These are phyloP conservation scores for Zingel zingel DNA, from an alignment of 2,113 vertebrate species.

Conservation along the genomic window DNA sequence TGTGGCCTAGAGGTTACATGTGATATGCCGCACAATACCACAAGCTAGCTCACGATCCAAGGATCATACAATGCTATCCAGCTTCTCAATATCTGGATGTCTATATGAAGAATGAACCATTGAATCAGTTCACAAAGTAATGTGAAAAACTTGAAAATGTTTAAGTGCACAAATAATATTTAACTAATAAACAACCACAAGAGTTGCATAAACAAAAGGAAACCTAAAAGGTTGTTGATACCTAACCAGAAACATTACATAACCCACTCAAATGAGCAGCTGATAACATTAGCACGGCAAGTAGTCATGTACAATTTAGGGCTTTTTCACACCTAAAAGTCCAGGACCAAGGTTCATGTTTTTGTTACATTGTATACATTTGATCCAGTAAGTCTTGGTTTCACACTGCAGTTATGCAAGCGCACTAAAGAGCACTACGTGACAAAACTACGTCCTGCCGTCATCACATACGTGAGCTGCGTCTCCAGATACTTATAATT, in stretches of 20 bases:
- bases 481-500: too few relatives aligned
- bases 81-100: conserved; percentile 38
- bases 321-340: too few relatives aligned
- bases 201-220: background rate
- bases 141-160: background rate
- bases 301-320: conserved; percentile 10
- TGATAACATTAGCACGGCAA: conserved; percentile 36
- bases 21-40: conserved; percentile 63
- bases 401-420: too few relatives aligned
- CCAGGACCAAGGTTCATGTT: too few relatives aligned
- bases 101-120: conserved; percentile 5
- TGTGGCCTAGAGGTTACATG: conserved; percentile 67
- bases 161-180: background rate
- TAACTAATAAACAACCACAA: background rate
- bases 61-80: conserved; percentile 26
- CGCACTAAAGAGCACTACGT: too few relatives aligned
- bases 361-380: too few relatives aligned
- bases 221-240: conserved; percentile 6
- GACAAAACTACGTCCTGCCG: too few relatives aligned
- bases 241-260: conserved; percentile 20
- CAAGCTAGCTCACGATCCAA: conserved; percentile 40
- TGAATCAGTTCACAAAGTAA: background rate
- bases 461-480: too few relatives aligned
- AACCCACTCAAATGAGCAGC: conserved; percentile 43
- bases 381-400: too few relatives aligned